Percentiles rank a stretch among this genome's conserved stretches.
Conservation (phyloP, 1,140 invertebrate genomes). For the Caenorhabditis brenneri region DNA sequence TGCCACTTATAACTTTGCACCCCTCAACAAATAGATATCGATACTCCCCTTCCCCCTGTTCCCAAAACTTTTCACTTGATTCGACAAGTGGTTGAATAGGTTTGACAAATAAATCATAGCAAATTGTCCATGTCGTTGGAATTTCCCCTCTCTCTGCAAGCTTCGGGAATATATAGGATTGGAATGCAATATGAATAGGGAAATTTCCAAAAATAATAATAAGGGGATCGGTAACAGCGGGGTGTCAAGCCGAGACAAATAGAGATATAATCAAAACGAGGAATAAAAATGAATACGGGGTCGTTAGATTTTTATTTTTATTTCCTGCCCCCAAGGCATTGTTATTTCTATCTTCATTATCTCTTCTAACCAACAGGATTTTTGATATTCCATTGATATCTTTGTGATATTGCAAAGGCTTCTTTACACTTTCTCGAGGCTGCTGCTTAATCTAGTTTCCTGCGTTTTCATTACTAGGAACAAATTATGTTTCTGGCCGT, state of each 20-base stretch:
- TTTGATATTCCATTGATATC: conserved; percentile 4
- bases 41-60: background rate
- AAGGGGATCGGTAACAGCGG: background rate
- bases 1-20: conserved; percentile 21
- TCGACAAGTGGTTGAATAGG: conserved; percentile 40
- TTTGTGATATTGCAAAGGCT: background rate
- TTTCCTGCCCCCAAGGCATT: background rate
- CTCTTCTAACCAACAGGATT: conserved; percentile 22
- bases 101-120: conserved; percentile 36
- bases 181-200: background rate
- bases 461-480: background rate
- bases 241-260: background rate
- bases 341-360: conserved; percentile 7
- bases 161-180: background rate
- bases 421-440: background rate
- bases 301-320: conserved; percentile 18
- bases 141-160: background rate
- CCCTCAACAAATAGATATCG: conserved; percentile 34
- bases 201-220: background rate
- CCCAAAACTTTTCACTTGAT: conserved; percentile 23
- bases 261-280: background rate
- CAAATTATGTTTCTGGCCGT: background rate
- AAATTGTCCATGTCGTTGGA: conserved; percentile 33
- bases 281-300: background rate
- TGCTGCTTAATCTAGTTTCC: background rate